These are phyloP conservation scores for Phymanthus crucifer DNA, from an alignment of 92 coral and sea anemone species.

Conservation along the genomic window DNA sequence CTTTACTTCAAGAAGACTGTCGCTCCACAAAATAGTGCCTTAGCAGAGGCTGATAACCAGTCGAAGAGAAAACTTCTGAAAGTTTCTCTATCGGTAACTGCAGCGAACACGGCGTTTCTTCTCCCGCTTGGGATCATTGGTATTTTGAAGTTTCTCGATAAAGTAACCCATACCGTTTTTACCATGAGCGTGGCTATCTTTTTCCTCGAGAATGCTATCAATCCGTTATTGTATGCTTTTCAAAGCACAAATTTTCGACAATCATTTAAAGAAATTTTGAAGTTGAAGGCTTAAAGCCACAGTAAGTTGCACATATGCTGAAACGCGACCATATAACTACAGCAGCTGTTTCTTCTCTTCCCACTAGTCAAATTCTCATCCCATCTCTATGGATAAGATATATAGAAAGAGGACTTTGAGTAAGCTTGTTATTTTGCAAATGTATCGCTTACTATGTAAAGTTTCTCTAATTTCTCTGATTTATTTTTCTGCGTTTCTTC, in stretches of 20 bases:
- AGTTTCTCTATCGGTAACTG: constrained; percentile 1
- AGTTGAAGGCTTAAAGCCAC: not conserved
- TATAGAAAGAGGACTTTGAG: no score
- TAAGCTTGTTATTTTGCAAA: no score
- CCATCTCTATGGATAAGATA: no score
- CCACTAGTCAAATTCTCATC: no score
- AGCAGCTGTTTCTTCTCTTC: no score
- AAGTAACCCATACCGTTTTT: not conserved
- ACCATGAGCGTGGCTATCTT: not conserved
- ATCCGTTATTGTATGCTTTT: constrained; percentile 17
- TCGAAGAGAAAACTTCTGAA: constrained; percentile 3
- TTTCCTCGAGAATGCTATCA: not conserved
- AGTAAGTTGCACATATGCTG: no score
- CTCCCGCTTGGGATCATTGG: constrained; percentile 3
- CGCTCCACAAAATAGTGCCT: constrained; percentile 1
- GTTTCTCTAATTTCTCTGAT: no score
- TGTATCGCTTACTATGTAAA: no score
- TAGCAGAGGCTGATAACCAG: not conserved
- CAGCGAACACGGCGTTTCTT: not conserved
- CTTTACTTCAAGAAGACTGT: constrained; percentile 14
- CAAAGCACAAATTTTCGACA: constrained; percentile 19
- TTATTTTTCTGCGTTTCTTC: no score
- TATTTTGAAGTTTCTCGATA: not conserved
- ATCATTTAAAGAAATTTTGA: constrained; percentile 21
- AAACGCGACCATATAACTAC: no score